Base-by-base conservation (phyloP, 2,113 vertebrate genomes). In the Seriola rivoliana region DNA sequence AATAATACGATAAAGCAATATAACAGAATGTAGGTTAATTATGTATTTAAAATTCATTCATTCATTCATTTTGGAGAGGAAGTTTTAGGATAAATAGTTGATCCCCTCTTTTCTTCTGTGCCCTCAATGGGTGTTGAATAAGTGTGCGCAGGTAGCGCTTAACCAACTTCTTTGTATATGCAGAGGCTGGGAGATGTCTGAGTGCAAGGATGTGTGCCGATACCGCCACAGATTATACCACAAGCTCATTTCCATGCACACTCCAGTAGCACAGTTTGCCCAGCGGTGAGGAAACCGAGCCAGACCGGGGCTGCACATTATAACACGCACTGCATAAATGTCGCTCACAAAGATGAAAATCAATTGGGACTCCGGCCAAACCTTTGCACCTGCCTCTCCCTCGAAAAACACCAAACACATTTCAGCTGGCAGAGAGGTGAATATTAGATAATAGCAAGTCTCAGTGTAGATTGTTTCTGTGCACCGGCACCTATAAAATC, bases 211-310 rank as follows among this genome's bases (percentile, higher is more conserved):
- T 82, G 64, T 83, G 59, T 62, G 75, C 59, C 0, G 17, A 86
- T 85, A 55, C 67, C 55, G 60, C 54, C 1, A 32, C 23, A 46
- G 76, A 90, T 91, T 89, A 89, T 82, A 80, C 65, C 77, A 71
- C 78, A 64, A 76, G 72, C 85, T 88, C 74, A 90, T 92, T 91
- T 86, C 80, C 78, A 80, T 81, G 69, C 64, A 74, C 67, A 55
- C 81, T 88, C 78, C 59, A 60, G 75, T 21, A 25, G 72, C 63
- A 85, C 34, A 65, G 76, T 86, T 81, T 80, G 55, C 71, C 70
- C 38, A 8, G 78, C 81, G 77, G 57, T 54, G 65, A 77, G 72
- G 58, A 71, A 78, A 70, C 66, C 42, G 68, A 85, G 71, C 73
- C 70, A 84, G 62, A 68, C 68, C 71, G 29, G 77, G 75, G 25